These are phyloP conservation scores for Nymphicus hollandicus DNA, from an alignment of 2,113 vertebrate species.

Conservation along the genomic window DNA sequence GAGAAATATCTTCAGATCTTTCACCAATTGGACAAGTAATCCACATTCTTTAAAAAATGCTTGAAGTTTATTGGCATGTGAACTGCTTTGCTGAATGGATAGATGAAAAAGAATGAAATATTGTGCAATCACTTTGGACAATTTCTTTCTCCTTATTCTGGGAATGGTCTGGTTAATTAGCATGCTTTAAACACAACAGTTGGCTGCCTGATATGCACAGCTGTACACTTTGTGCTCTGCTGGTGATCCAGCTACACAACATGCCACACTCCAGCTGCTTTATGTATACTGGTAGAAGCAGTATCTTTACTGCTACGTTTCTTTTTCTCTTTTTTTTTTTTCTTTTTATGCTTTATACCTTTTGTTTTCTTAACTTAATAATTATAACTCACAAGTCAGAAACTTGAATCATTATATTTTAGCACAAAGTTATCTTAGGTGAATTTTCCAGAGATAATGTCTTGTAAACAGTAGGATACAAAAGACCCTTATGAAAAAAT, in stretches of 20 bases:
- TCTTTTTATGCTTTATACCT: background rate
- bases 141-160: conserved; percentile 19
- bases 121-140: conserved; percentile 32
- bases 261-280: conserved; percentile 20
- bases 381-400: background rate
- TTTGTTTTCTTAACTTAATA: background rate
- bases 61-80: conserved; percentile 29
- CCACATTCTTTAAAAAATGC: conserved; percentile 13
- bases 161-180: conserved; percentile 38
- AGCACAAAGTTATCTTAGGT: background rate
- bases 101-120: background rate
- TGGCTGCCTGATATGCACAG: conserved; percentile 38
- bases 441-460: background rate
- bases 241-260: conserved; percentile 6
- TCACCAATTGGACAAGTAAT: background rate
- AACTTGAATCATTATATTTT: background rate
- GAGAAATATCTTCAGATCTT: conserved; percentile 28
- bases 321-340: rapidly evolving
- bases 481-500: background rate
- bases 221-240: conserved; percentile 37
- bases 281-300: background rate
- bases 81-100: background rate
- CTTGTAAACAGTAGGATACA: background rate
- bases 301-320: background rate
- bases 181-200: conserved; percentile 30